Evolutionary conservation across 2,888 invertebrate species (phyloP).

Genomic region (Drosophila incognita): DNA sequence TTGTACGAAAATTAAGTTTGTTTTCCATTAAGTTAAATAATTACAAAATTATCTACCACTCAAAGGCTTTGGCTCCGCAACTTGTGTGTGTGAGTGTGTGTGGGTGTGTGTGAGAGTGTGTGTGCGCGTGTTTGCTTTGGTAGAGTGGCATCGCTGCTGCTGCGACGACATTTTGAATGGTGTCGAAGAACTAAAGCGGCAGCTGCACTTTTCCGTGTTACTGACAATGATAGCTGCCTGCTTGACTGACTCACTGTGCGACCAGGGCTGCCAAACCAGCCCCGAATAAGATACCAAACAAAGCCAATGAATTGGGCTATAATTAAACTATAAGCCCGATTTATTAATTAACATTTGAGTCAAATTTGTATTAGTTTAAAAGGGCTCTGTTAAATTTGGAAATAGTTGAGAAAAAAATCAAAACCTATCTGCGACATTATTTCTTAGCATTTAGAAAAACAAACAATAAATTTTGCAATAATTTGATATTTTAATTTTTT

Average conservation of each 20-base stretch:
- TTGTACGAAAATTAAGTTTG: constrained; percentile 76
- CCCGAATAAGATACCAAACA: not conserved
- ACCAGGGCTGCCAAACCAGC: constrained; percentile 51
- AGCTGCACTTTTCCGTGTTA: constrained; percentile 73
- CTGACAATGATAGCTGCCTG: constrained; percentile 72
- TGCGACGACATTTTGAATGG: constrained; percentile 40
- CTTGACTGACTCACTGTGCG: constrained; percentile 56
- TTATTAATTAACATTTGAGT: not conserved
- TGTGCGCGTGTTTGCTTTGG: constrained; percentile 39
- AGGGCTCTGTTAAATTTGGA: not conserved
- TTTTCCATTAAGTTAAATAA: constrained; percentile 82
- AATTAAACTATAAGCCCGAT: not conserved
- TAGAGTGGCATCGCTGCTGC: constrained; percentile 43
- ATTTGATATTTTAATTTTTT: accelerated
- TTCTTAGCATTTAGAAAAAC: not conserved
- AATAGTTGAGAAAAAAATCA: not conserved
- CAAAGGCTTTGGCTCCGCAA: constrained; percentile 49
- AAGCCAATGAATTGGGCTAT: not conserved
- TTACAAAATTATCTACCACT: constrained; percentile 78
- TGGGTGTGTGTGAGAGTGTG: constrained; percentile 3
- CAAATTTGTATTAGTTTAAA: not conserved
- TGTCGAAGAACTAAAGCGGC: constrained; percentile 45
- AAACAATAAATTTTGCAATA: not conserved
- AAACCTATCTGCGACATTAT: not conserved
- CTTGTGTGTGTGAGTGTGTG: constrained; percentile 5